Percentiles rank a stretch among this genome's conserved stretches.
phyloP scores from a whole-genome alignment of 2,113 vertebrate species.

The Pygoscelis antarcticus region DNA sequence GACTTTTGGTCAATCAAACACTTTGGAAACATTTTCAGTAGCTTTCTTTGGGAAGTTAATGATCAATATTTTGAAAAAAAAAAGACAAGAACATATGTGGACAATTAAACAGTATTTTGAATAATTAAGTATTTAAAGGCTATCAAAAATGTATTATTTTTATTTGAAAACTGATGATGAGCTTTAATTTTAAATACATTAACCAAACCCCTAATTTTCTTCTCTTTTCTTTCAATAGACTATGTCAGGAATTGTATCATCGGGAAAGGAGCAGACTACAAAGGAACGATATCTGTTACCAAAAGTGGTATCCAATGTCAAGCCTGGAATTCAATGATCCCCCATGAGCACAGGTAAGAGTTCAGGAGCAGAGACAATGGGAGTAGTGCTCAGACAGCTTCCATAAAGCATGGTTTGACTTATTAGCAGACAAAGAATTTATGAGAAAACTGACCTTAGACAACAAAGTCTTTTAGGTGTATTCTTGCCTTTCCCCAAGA shows the following conservation, averaged over 20 bases:
- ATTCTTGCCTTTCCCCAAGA: not conserved
- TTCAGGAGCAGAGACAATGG: constrained; percentile 46
- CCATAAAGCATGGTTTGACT: not conserved
- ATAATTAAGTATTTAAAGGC: not conserved
- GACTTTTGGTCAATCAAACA: not conserved
- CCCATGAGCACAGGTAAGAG: constrained; percentile 97
- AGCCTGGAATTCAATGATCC: constrained; percentile 92
- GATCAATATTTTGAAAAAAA: not conserved
- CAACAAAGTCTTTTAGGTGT: not conserved
- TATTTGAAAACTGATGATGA: not conserved
- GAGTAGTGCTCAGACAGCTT: not conserved
- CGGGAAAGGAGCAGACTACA: constrained; percentile 91
- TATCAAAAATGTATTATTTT: not conserved
- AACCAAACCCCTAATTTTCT: not conserved
- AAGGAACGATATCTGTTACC: constrained; percentile 88
- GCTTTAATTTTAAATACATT: not conserved
- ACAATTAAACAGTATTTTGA: not conserved
- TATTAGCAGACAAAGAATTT: constrained; percentile 27
- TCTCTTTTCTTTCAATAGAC: constrained; percentile 71
- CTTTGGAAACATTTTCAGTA: not conserved
- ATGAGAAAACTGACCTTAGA: not conserved
- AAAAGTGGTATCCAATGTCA: constrained; percentile 90
- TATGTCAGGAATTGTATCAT: constrained; percentile 93
- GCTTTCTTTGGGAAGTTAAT: not conserved
- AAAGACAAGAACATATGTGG: not conserved